These are phyloP conservation scores for Melanotaenia maccullochi DNA, from an alignment of 2,797 vertebrate genomes.

Conservation along the genomic window DNA sequence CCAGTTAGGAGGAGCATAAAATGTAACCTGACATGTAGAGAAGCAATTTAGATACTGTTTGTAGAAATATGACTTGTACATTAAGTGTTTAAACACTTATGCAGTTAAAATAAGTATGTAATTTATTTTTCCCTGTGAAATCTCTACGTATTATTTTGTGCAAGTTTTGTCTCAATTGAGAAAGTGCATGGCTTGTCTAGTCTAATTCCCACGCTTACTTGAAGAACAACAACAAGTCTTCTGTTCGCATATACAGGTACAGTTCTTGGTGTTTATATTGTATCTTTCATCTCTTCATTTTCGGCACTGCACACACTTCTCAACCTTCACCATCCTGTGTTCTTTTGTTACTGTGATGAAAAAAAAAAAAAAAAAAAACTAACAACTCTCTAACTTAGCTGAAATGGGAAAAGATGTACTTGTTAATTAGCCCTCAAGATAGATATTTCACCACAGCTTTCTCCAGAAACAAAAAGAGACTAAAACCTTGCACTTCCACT, in stretches of 20 bases:
- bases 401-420: not conserved
- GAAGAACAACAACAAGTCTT: not conserved
- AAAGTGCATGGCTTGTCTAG: not conserved
- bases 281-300: not conserved
- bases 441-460: not conserved
- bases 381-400: not conserved
- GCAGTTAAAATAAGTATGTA: not conserved
- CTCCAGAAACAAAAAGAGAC: conserved; percentile 1
- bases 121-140: not conserved
- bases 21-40: not conserved
- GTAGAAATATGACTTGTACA: not conserved
- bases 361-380: not conserved
- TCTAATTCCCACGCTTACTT: not conserved
- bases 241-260: not conserved
- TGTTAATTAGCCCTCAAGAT: not conserved
- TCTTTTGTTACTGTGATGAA: not conserved
- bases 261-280: not conserved
- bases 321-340: not conserved
- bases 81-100: not conserved
- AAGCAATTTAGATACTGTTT: not conserved
- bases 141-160: not conserved
- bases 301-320: not conserved
- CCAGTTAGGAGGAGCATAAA: not conserved
- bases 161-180: not conserved
- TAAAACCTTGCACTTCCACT: not conserved